phyloP scores from a whole-genome alignment of 2,113 vertebrate species.

The Axis porcinus region DNA sequence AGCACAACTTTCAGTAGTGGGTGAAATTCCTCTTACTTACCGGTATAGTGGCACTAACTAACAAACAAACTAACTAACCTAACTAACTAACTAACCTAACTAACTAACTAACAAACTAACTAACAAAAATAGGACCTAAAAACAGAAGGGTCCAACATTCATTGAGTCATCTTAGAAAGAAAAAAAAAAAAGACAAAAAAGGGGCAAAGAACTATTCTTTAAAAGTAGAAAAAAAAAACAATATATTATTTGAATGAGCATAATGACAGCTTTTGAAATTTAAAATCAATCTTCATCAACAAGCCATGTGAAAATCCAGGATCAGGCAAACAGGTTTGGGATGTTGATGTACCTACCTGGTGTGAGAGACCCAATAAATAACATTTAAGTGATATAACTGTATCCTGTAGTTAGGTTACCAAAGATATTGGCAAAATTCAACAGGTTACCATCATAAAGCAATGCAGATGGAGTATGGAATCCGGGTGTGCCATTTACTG shows the following conservation, averaged over 20 bases:
- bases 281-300: background rate
- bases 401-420: background rate
- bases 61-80: too few species aligned
- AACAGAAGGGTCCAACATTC: background rate
- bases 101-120: too few species aligned
- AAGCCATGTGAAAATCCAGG: background rate
- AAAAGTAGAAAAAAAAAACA: background rate
- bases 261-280: constrained; percentile 12
- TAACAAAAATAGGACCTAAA: background rate
- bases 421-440: background rate
- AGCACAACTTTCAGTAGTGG: background rate
- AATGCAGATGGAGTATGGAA: background rate
- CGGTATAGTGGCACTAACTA: background rate
- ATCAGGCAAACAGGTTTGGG: background rate
- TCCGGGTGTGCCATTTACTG: background rate
- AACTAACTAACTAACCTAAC: too few species aligned
- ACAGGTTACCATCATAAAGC: background rate
- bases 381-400: background rate
- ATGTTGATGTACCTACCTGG: background rate
- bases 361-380: background rate
- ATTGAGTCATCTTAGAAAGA: background rate
- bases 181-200: background rate
- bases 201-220: background rate
- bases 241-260: background rate
- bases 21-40: background rate